Conservation (phyloP, 2,888 invertebrate genomes). For the Odontocolon sp. region DNA sequence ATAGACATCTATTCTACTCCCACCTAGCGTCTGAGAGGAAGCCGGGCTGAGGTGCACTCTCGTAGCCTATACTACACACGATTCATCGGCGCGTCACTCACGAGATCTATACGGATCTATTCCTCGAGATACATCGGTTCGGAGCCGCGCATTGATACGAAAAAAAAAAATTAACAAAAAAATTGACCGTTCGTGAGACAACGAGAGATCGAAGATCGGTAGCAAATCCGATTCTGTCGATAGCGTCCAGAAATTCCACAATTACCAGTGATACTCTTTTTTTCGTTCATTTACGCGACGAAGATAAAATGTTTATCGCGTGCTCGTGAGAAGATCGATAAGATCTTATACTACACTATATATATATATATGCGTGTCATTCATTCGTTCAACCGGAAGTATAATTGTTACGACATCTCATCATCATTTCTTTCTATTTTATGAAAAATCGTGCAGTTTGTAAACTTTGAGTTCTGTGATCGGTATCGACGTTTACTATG, state of each 20-base stretch:
- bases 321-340: background rate
- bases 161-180: background rate
- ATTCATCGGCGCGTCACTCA: constrained; percentile 63
- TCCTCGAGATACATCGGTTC: background rate
- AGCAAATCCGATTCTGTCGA: background rate
- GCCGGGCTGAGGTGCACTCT: constrained; percentile 38
- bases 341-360: background rate
- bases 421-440: no score
- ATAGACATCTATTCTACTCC: constrained; percentile 67
- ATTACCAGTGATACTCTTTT: background rate
- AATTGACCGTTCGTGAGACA: background rate
- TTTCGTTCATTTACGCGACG: background rate
- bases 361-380: no score
- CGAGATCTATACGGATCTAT: constrained; percentile 57
- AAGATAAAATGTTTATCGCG: background rate
- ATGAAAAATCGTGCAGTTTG: no score
- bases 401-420: no score
- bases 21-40: constrained; percentile 74
- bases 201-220: background rate
- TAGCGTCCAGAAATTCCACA: background rate
- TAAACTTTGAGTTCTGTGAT: no score
- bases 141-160: background rate
- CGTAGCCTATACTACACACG: constrained; percentile 57
- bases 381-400: no score
- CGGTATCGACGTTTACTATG: no score